These are phyloP conservation scores for Caenorhabditis becei DNA, from an alignment of 2,888 invertebrate genomes.

Conservation along the genomic window DNA sequence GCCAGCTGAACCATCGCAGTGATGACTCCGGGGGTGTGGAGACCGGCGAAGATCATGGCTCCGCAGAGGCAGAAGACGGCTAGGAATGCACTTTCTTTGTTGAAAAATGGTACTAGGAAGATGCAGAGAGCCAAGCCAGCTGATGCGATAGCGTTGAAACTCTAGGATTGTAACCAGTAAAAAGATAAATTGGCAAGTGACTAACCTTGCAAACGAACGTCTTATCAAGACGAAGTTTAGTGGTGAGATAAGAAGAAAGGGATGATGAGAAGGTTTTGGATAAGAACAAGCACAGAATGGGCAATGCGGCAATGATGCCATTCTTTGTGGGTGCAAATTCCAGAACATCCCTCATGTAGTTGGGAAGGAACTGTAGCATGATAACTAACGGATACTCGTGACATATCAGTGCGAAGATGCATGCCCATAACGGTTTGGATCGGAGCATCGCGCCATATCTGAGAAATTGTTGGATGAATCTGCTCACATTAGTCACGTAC, in stretches of 20 bases:
- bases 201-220: constrained; percentile 77
- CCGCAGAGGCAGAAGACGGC: constrained; percentile 77
- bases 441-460: constrained; percentile 72
- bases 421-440: constrained; percentile 77
- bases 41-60: constrained; percentile 79
- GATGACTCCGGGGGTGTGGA: constrained; percentile 79
- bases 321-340: constrained; percentile 80
- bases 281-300: constrained; percentile 77
- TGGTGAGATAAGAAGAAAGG: constrained; percentile 76
- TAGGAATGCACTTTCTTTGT: constrained; percentile 74
- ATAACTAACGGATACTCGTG: constrained; percentile 78
- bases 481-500: constrained; percentile 27
- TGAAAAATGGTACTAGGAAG: constrained; percentile 75
- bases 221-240: constrained; percentile 70
- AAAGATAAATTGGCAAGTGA: no score
- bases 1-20: constrained; percentile 80
- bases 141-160: constrained; percentile 78
- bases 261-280: constrained; percentile 78
- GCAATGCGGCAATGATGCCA: constrained; percentile 74
- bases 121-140: constrained; percentile 77
- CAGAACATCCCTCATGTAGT: constrained; percentile 80
- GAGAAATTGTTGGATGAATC: background rate
- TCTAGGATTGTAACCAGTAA: no score
- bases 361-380: constrained; percentile 79
- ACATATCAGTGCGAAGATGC: constrained; percentile 76